Evolutionary conservation across 2,797 vertebrate genomes (phyloP).

Genomic region (Eupleurogrammus muticus): DNA sequence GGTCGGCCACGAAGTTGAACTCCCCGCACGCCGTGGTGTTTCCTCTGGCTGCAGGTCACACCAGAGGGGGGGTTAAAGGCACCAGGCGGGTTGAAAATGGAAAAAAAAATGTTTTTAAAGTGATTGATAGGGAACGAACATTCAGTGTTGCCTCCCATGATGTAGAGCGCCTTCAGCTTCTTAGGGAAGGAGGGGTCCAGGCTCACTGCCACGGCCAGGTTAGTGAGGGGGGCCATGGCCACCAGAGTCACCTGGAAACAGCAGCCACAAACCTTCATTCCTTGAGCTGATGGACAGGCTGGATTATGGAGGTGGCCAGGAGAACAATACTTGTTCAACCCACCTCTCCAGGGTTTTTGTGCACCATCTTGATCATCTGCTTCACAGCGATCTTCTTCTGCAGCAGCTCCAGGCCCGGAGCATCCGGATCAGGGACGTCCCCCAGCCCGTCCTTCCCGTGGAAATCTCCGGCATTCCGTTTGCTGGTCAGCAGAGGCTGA

Average conservation of each 20-base stretch:
- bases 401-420: conserved; percentile 65
- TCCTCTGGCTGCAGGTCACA: conserved; percentile 71
- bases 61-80: too few relatives aligned
- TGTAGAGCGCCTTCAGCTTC: too few relatives aligned
- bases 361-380: conserved; percentile 70
- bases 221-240: conserved; percentile 75
- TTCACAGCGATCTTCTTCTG: conserved; percentile 64
- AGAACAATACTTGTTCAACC: too few relatives aligned
- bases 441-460: conserved; percentile 76
- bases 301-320: too few relatives aligned
- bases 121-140: too few relatives aligned
- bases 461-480: conserved; percentile 39
- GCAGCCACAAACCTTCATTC: too few relatives aligned
- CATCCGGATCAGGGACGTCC: conserved; percentile 66
- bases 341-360: conserved; percentile 70
- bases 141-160: too few relatives aligned
- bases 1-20: conserved; percentile 84
- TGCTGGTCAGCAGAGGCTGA: conserved; percentile 52
- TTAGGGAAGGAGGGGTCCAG: too few relatives aligned
- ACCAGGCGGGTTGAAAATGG: too few relatives aligned
- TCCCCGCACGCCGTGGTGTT: conserved; percentile 81
- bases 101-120: too few relatives aligned
- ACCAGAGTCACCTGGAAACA: too few relatives aligned
- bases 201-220: conserved; percentile 53
- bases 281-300: too few relatives aligned